Base-by-base conservation (phyloP, 2,888 invertebrate genomes). In the Hydroisotoma schaefferi region DNA sequence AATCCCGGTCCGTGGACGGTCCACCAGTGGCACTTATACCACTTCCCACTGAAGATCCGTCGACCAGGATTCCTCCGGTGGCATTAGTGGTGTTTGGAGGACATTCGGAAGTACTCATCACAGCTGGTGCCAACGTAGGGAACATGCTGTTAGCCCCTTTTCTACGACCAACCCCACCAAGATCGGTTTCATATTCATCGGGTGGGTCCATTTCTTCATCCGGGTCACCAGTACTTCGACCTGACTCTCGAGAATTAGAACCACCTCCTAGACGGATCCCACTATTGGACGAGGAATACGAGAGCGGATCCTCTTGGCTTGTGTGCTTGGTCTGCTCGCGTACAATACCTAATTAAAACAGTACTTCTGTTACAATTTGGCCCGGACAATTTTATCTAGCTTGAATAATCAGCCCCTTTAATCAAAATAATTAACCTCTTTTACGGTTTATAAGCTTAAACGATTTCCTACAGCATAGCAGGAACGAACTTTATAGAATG, bases 51-150 rank as follows among this genome's bases (percentile, higher is more conserved):
- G 43, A 38, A 8, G 58, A 55, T 4, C 56, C 56, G 29, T 60
- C 63, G 23, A 51, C 53, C 38, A 51, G 57, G 6, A 59, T 48
- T 22, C 55, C 38, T 6, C 62, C 66, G 22, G 58, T 63, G 12
- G 63, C 56, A 55, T 67, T 67, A 25, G 70, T 70, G 18, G 68
- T 57, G 49, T 72, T 72, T 40, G 72, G 72, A 29, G 72, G 72
- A 62, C 72, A 72, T 49, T 72, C 72, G 26, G 70, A 70, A 27
- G 72, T 70, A 54, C 67, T 67, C 67, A 71, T 65, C 57, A 69
- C 65, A 22, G 60, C 65, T 38, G 72, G 72, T 29, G 70, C 61
- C 55, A 61, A 61, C 43, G 72, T 72, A 20, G 72, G 71, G 46
- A 59, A 62, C 57, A 64, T 43, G 20, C 44, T 22, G 37, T 27